These are phyloP conservation scores for Alauda arvensis DNA, from an alignment of 2,797 vertebrate species.

Conservation along the genomic window DNA sequence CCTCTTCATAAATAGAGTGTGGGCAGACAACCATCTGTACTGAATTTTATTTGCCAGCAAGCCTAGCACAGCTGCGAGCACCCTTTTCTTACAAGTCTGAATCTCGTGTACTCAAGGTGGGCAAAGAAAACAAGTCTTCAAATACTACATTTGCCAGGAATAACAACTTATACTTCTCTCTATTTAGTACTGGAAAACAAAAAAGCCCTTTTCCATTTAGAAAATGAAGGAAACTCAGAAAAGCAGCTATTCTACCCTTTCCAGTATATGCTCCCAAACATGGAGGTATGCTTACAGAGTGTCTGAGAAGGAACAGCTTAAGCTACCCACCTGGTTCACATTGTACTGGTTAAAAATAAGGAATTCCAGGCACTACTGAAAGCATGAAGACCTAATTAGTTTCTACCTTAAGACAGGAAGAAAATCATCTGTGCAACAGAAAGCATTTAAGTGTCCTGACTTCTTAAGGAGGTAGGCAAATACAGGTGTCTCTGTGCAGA, in stretches of 20 bases:
- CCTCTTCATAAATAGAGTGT: conserved; percentile 71
- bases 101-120: neutral
- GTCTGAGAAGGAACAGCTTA: neutral
- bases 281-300: neutral
- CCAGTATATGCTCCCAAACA: neutral
- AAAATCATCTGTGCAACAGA: neutral
- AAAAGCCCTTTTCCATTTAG: neutral
- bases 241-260: neutral
- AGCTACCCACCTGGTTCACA: neutral
- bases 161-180: neutral
- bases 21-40: conserved; percentile 70
- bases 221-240: neutral
- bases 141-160: neutral
- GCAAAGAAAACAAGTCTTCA: neutral
- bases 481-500: neutral
- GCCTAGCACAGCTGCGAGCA: conserved; percentile 18
- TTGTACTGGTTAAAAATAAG: neutral
- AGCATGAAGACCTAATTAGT: neutral
- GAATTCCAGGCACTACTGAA: neutral
- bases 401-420: neutral
- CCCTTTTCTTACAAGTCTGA: neutral
- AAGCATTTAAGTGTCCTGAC: neutral
- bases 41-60: conserved; percentile 53
- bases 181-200: neutral
- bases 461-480: neutral